Evolutionary conservation across 1,140 invertebrate species (phyloP), one percentile per base, ranked within the genome.

Genomic region (Oryctes rhinoceros): DNA sequence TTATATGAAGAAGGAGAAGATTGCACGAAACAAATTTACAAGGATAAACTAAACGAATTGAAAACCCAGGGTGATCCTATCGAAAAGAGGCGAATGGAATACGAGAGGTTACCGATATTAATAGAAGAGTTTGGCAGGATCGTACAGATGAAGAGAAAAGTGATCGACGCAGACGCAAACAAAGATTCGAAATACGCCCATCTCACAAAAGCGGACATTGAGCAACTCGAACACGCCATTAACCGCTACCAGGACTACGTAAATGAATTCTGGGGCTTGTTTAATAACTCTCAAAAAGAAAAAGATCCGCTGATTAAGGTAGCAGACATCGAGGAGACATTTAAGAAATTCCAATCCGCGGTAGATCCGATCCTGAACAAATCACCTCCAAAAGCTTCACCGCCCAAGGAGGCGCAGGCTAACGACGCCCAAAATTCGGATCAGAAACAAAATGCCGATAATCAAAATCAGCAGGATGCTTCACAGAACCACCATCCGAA

Each of bases 1-100:
- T 89, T 99, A 0, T 99, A 99, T 86, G 96, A 96, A 81, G 93
- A 94, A 79, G 98, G 98, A 0, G 97, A 98, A 88, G 96, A 99
- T 84, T 96, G 97, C 86, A 92, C 94, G 71, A 94, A 95, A 89
- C 94, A 96, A 85, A 91, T 96, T 15, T 93, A 93, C 83, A 89
- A 90, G 75, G 91, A 90, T 82, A 91, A 91, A 83, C 85, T 94
- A 81, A 82, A 86, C 6, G 89, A 90, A 53, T 87, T 93, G 80
- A 89, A 92, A 88, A 89, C 89, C 79, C 90, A 93, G 88, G 96
- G 96, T 39, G 95, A 97, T 84, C 96, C 96, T 9, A 95, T 98
- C 48, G 94, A 95, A 84, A 91, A 92, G 76, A 90, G 96, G 44
- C 83, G 87, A 78, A 82, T 91, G 13, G 97, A 99, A 86, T 94